These are phyloP conservation scores for Pygoscelis adeliae DNA, from an alignment of 2,113 vertebrate species.

Conservation along the genomic window DNA sequence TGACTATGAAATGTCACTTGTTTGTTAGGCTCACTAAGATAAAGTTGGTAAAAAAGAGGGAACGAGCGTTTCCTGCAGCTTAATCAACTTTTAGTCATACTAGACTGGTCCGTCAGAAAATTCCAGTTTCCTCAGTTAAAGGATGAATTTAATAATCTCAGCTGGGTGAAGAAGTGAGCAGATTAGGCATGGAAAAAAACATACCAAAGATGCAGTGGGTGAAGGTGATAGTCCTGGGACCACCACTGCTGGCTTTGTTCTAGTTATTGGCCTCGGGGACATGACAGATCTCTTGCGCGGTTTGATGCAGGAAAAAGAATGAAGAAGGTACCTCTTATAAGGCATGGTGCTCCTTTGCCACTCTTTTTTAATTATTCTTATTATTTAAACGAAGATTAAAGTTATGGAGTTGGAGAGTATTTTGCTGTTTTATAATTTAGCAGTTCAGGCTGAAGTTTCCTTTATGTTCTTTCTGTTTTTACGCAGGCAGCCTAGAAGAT, in stretches of 20 bases:
- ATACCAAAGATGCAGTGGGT: not conserved
- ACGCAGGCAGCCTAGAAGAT: slow-evolving; percentile 69
- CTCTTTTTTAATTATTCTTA: not conserved
- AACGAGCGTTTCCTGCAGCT: not conserved
- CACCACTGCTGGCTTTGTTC: slow-evolving; percentile 6
- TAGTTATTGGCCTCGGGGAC: not conserved
- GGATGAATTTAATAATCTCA: not conserved
- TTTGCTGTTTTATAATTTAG: slow-evolving; percentile 64
- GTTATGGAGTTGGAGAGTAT: slow-evolving; percentile 45
- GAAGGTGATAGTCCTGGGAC: not conserved
- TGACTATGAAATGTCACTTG: not conserved
- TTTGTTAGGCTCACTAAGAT: not conserved
- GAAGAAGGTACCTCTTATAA: not conserved
- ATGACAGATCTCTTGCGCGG: not conserved
- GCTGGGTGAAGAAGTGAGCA: not conserved
- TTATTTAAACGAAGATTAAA: slow-evolving; percentile 30
- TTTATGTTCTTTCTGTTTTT: slow-evolving; percentile 73
- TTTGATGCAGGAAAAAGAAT: slow-evolving; percentile 5
- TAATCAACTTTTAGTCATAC: not conserved
- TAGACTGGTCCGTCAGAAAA: not conserved
- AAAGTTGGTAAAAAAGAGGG: not conserved
- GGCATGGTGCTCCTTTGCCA: not conserved
- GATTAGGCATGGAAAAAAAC: not conserved
- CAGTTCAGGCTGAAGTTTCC: slow-evolving; percentile 54
- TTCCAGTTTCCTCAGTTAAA: not conserved